A percentile compares a stretch with the other conserved stretches of the same genome.
phyloP scores from a whole-genome alignment of 1,140 invertebrate species.

The Brachionus koreanus region DNA sequence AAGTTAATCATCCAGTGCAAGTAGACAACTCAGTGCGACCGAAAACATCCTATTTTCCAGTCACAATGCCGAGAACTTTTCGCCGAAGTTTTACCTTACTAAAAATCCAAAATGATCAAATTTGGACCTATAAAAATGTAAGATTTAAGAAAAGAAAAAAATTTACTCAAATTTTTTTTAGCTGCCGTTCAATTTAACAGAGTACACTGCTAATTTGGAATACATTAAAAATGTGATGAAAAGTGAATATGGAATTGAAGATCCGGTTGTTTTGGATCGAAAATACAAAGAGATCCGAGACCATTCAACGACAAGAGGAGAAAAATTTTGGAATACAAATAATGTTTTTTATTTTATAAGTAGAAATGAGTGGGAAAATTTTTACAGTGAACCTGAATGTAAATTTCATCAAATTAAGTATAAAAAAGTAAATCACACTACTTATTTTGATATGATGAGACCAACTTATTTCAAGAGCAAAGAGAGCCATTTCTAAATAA shows the following conservation, averaged over 20 bases:
- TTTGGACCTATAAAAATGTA: conserved; percentile 42
- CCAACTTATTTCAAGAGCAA: conserved; percentile 15
- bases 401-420: conserved; percentile 37
- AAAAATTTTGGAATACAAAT: conserved; percentile 39
- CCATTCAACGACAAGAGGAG: not conserved
- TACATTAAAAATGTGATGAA: not conserved
- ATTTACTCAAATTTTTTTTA: not conserved
- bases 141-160: not conserved
- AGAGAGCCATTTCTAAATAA: not conserved
- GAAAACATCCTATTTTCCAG: conserved; percentile 26
- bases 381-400: not conserved
- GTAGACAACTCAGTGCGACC: not conserved
- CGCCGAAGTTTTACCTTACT: conserved; percentile 16
- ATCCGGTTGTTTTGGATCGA: conserved; percentile 7
- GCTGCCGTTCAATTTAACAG: conserved; percentile 33
- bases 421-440: conserved; percentile 33
- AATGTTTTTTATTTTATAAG: conserved; percentile 36
- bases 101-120: conserved; percentile 29
- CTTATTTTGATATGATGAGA: conserved; percentile 11
- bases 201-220: conserved; percentile 22
- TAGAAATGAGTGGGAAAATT: conserved; percentile 32
- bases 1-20: conserved; percentile 15
- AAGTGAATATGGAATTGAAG: not conserved
- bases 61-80: conserved; percentile 28
- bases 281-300: conserved; percentile 20